Percentiles rank a stretch among this genome's conserved stretches.
Evolutionary conservation across 2,888 invertebrate species (phyloP).

Genomic region (Pachydiplax longipennis): DNA sequence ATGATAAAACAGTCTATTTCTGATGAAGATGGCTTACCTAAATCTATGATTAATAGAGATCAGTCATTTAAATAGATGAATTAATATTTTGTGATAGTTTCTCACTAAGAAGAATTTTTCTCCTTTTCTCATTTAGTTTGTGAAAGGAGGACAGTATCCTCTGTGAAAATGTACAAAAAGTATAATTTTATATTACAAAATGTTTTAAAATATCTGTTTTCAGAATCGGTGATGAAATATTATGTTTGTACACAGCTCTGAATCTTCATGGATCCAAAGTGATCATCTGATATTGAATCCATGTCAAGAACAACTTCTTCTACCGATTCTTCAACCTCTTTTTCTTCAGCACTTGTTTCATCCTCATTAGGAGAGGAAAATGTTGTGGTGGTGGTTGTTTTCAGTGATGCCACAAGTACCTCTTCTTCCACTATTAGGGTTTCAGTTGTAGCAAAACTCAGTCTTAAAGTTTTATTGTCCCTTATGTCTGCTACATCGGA

Average conservation of each 20-base stretch:
- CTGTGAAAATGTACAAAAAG: background rate
- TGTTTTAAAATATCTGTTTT: background rate
- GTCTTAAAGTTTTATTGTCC: background rate
- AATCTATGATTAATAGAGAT: too few relatives aligned
- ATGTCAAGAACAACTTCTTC: conserved; percentile 39
- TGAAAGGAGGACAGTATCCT: too few relatives aligned
- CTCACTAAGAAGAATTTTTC: too few relatives aligned
- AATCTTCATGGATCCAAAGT: conserved; percentile 4
- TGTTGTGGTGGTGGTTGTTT: conserved; percentile 26
- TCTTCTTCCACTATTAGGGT: conserved; percentile 15
- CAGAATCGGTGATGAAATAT: background rate
- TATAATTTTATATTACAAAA: background rate
- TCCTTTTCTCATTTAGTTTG: too few relatives aligned
- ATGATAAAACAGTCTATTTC: too few relatives aligned
- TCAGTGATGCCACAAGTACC: conserved; percentile 10
- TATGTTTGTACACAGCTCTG: conserved; percentile 19
- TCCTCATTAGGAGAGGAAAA: background rate
- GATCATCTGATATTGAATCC: background rate
- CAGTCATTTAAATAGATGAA: too few relatives aligned
- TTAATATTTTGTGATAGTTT: too few relatives aligned
- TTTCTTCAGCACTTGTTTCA: background rate
- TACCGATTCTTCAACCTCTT: background rate
- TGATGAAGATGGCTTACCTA: too few relatives aligned
- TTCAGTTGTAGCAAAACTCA: conserved; percentile 23
- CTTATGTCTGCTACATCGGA: background rate